Percentiles rank a stretch among this genome's conserved stretches.
Evolutionary conservation across 2,797 vertebrate genomes (phyloP).

Genomic region (Phalanger gymnotis): DNA sequence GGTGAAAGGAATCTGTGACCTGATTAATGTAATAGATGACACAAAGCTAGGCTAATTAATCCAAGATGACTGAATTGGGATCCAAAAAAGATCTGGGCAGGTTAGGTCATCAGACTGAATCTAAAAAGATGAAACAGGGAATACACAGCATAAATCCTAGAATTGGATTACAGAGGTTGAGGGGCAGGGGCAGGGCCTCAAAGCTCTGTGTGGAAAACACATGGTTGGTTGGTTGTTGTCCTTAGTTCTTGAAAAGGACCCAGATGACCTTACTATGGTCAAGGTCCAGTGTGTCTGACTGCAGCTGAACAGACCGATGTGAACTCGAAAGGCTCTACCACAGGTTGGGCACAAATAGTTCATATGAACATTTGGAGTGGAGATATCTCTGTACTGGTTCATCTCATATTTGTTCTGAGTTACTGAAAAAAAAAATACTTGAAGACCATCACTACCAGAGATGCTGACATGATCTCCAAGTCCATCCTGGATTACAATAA

Average conservation of each 20-base stretch:
- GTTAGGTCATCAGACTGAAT: background rate
- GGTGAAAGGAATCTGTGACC: background rate
- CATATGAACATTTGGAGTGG: background rate
- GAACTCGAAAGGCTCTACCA: background rate
- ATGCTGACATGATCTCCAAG: background rate
- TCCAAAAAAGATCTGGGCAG: background rate
- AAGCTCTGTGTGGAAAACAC: background rate
- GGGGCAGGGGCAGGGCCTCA: background rate
- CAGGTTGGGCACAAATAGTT: background rate
- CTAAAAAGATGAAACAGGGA: background rate
- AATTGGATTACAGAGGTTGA: background rate
- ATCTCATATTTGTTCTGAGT: background rate
- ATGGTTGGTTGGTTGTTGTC: background rate
- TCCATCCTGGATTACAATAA: background rate
- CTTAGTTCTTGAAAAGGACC: too few relatives aligned
- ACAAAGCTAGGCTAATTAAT: background rate
- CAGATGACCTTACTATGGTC: background rate
- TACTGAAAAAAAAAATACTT: background rate
- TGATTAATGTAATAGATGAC: background rate
- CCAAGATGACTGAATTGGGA: background rate
- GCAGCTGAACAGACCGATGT: too few relatives aligned
- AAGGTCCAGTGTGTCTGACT: background rate
- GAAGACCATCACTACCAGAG: background rate
- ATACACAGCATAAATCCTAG: too few relatives aligned
- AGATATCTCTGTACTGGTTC: background rate